Conservation (phyloP, 2,113 vertebrate species). For the Irena cyanogastra region DNA sequence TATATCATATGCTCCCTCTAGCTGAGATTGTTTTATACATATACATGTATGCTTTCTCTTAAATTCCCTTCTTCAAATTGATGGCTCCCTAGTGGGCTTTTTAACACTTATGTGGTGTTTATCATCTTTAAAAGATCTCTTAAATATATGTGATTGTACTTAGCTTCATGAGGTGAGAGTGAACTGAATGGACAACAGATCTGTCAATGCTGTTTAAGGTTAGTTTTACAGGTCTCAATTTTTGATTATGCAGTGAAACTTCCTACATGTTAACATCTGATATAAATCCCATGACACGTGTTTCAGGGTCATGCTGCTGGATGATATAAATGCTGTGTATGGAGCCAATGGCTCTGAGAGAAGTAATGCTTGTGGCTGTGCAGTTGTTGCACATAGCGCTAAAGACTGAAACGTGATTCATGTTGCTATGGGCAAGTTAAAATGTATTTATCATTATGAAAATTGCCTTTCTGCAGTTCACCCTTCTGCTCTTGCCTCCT, state of each 20-base stretch:
- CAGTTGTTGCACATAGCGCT: not conserved
- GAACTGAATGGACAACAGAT: conserved; percentile 10
- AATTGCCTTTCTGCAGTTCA: not conserved
- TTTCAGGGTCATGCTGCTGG: conserved; percentile 26
- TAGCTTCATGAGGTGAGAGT: conserved; percentile 42
- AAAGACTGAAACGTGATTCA: conserved; percentile 1
- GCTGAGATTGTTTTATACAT: not conserved
- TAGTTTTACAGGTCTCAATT: conserved; percentile 19
- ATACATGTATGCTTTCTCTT: conserved; percentile 18
- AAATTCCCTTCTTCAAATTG: conserved; percentile 45
- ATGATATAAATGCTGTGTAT: conserved; percentile 8
- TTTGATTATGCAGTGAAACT: conserved; percentile 22
- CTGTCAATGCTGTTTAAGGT: conserved; percentile 35
- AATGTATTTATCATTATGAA: not conserved
- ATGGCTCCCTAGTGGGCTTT: conserved; percentile 48
- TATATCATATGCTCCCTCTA: conserved; percentile 50
- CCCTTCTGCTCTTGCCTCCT: not conserved
- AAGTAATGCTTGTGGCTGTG: not conserved
- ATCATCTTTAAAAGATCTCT: conserved; percentile 44
- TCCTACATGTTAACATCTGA: conserved; percentile 32
- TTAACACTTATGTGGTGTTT: conserved; percentile 45
- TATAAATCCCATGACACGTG: not conserved
- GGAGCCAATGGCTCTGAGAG: not conserved
- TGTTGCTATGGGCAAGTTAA: not conserved
- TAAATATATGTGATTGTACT: conserved; percentile 36